Evolutionary conservation across 2,113 vertebrate species (phyloP).

Genomic region (Thalassoma bifasciatum): DNA sequence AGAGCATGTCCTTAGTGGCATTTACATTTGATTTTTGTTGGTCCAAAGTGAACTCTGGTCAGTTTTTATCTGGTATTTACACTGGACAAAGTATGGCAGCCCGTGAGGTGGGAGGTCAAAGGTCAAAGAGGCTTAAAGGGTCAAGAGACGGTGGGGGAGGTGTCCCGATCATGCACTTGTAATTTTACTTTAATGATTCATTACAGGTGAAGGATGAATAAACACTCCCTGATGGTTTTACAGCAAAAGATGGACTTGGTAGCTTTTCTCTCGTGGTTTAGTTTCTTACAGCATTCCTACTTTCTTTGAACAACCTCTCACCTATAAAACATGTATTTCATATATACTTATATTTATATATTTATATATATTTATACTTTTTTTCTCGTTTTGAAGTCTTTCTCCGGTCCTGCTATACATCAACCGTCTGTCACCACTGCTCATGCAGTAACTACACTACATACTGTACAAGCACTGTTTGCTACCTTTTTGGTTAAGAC

Average conservation of each 20-base stretch:
- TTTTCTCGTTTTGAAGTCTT: constrained; percentile 37
- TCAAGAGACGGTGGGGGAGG: constrained; percentile 24
- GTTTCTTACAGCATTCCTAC: constrained; percentile 37
- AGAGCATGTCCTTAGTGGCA: constrained; percentile 64
- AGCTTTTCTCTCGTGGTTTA: constrained; percentile 36
- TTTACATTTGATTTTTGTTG: constrained; percentile 78
- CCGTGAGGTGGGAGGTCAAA: constrained; percentile 61
- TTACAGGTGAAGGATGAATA: constrained; percentile 63
- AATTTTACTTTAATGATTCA: constrained; percentile 56
- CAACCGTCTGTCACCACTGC: constrained; percentile 27
- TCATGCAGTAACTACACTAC: constrained; percentile 36
- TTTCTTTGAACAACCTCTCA: constrained; percentile 57
- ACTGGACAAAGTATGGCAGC: constrained; percentile 77
- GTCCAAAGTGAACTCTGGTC: constrained; percentile 69
- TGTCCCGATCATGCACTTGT: constrained; percentile 74
- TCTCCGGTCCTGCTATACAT: constrained; percentile 37
- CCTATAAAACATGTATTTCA: constrained; percentile 50
- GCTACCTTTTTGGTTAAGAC: constrained; percentile 59
- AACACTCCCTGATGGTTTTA: constrained; percentile 61
- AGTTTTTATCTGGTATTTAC: constrained; percentile 85
- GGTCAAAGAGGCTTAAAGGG: constrained; percentile 31
- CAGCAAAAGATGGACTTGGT: constrained; percentile 46
- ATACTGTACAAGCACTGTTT: constrained; percentile 47
- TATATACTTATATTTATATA: constrained; percentile 34
- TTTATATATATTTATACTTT: constrained; percentile 29